Evolutionary conservation across 1,140 invertebrate genomes (phyloP).

Genomic region (Thereuonema tuberculata): DNA sequence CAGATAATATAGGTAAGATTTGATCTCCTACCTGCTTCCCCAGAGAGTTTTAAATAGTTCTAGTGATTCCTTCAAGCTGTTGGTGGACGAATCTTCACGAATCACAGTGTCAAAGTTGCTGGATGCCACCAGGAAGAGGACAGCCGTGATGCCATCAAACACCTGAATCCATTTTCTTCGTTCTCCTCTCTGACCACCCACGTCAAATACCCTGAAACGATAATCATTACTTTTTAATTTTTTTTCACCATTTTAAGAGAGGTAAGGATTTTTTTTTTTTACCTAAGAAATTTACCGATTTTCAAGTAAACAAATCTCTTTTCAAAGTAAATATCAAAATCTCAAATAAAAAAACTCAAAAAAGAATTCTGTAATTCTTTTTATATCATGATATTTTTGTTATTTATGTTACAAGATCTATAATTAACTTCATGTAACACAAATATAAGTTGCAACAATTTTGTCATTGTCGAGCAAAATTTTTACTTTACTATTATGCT

Average conservation of each 20-base stretch:
- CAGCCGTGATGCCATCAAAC: constrained; percentile 64
- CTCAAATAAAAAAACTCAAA: too few species aligned
- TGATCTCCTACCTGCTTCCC: constrained; percentile 54
- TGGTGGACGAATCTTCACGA: constrained; percentile 51
- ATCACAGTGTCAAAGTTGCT: constrained; percentile 62
- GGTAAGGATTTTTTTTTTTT: too few species aligned
- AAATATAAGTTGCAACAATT: too few species aligned
- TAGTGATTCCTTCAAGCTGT: constrained; percentile 53
- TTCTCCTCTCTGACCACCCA: constrained; percentile 40
- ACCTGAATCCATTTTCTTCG: constrained; percentile 48
- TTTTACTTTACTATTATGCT: too few species aligned
- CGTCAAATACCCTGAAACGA: constrained; percentile 18
- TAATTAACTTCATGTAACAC: too few species aligned
- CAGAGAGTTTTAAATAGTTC: constrained; percentile 58
- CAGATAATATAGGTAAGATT: background rate
- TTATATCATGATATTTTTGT: too few species aligned
- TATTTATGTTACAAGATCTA: too few species aligned
- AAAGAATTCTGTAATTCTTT: too few species aligned
- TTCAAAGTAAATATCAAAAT: too few species aligned
- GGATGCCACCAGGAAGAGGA: constrained; percentile 59
- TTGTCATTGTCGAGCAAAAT: too few species aligned
- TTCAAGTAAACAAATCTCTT: background rate
- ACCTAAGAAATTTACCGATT: background rate
- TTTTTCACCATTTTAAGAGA: too few species aligned
- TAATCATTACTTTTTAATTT: too few species aligned